phyloP scores from a whole-genome alignment of 2,113 vertebrate species.

The Nycticryphes semicollaris region DNA sequence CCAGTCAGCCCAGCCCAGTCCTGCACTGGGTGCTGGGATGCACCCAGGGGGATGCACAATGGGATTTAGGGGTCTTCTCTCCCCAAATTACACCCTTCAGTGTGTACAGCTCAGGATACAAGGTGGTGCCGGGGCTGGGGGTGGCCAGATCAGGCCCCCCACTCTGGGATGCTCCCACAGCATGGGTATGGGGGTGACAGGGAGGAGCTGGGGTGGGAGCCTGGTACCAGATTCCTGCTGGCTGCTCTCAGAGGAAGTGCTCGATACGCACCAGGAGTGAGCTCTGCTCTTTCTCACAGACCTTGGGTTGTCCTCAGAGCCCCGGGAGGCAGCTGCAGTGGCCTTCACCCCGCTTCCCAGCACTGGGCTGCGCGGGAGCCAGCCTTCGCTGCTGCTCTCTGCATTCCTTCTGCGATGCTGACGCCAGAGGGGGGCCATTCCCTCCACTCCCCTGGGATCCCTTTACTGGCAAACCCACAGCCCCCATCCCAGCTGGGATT shows the following conservation, averaged over 20 bases:
- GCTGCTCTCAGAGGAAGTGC: not conserved
- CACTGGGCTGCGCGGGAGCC: not conserved
- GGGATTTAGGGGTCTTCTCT: not conserved
- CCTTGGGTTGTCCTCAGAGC: not conserved
- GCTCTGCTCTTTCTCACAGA: slow-evolving; percentile 51
- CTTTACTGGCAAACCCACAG: not conserved
- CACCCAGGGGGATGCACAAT: not conserved
- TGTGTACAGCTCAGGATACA: accelerated
- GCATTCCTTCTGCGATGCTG: not conserved
- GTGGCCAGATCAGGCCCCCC: not conserved
- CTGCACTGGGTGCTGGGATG: not conserved
- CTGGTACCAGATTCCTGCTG: not conserved
- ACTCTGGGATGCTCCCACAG: not conserved
- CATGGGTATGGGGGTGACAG: not conserved
- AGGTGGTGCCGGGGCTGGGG: not conserved
- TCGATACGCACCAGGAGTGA: not conserved
- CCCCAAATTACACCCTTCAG: not conserved
- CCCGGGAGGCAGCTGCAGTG: not conserved
- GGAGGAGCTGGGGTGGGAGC: not conserved
- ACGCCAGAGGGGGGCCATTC: not conserved
- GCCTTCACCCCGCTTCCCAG: slow-evolving; percentile 25
- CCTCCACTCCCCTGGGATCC: not conserved
- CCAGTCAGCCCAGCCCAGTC: not conserved
- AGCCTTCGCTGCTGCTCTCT: not conserved
- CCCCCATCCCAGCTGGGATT: not conserved